These are phyloP conservation scores for Globodera rostochiensis DNA, from an alignment of 1,140 invertebrate genomes.

Conservation along the genomic window DNA sequence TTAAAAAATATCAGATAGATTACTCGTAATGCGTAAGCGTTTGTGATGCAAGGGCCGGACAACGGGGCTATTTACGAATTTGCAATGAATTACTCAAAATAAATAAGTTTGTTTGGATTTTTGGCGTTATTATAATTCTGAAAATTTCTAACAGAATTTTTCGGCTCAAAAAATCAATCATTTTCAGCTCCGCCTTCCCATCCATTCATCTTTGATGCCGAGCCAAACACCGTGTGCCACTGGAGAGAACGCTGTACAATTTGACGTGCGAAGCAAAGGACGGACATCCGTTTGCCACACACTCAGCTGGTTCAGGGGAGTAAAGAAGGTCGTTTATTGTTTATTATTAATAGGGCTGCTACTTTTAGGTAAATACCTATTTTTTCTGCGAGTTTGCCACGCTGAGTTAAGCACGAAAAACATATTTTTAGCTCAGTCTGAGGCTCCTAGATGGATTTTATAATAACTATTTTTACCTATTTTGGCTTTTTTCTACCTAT, in stretches of 20 bases:
- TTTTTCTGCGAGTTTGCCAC: too few species aligned
- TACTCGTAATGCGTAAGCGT: conserved; percentile 83
- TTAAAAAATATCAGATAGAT: conserved; percentile 68
- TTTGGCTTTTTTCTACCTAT: too few species aligned
- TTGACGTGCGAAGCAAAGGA: conserved; percentile 86
- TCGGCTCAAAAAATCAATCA: background rate
- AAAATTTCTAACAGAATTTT: too few species aligned
- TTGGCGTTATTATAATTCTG: too few species aligned
- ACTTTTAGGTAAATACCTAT: too few species aligned
- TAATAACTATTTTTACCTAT: too few species aligned
- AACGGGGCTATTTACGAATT: conserved; percentile 89
- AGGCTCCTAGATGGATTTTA: too few species aligned
- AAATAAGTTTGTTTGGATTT: too few species aligned
- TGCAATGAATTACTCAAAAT: conserved; percentile 67
- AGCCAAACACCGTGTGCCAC: conserved; percentile 76
- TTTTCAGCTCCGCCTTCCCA: conserved; percentile 82
- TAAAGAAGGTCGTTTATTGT: conserved; percentile 51
- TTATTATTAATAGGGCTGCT: too few species aligned
- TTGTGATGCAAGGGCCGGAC: conserved; percentile 82
- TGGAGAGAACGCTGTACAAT: conserved; percentile 81
- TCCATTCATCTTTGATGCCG: conserved; percentile 85
- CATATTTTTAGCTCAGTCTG: too few species aligned
- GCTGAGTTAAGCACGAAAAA: too few species aligned
- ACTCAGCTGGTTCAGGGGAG: conserved; percentile 70
- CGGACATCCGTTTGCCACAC: conserved; percentile 88